Evolutionary conservation across 2,888 invertebrate genomes (phyloP), one percentile per base, ranked within the genome.

Genomic region (Pteria penguin): DNA sequence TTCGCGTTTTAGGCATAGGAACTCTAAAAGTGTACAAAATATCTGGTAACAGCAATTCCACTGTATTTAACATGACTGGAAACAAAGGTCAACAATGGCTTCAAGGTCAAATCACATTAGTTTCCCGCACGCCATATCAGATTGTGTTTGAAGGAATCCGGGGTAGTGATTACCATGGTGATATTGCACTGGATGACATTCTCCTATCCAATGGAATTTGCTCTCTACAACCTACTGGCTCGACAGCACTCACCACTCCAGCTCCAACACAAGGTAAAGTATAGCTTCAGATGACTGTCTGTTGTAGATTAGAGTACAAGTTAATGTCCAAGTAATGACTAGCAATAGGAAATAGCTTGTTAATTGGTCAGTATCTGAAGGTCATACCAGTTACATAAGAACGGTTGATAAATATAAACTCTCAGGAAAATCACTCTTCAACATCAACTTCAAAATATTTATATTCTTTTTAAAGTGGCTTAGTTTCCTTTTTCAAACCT

Each of bases 181-280:
- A 88, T 72, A 88, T 90, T 68, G 88, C 86, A 5, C 29, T 88
- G 2, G 88, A 89, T 78, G 88, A 88, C 66, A 80, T 88, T 36
- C 77, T 54, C 4, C 71, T 86, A 1, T 36, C 61, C 2, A 32
- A 75, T 36, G 88, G 88, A 31, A 76, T 76, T 14, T 90, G 90
- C 72, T 73, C 82, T 2, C 67, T 79, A 18, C 87, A 86, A 63
- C 75, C 84, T 0, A 80, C 83, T 22, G 55, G 81, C 0, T 70
- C 81, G 29, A 76, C 84, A 0, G 76, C 78, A 4, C 62, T 79
- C 2, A 76, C 83, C 1, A 80, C 83, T 26, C 79, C 85, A 29
- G 78, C 72, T 27, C 73, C 85, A 11, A 84, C 84, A 31, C 84
- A 84, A 57, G 77, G 88, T 88, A 78, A 74, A n/a, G n/a, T n/a